These are phyloP conservation scores for Enoplosus armatus DNA, from an alignment of 2,797 vertebrate genomes.

Conservation along the genomic window DNA sequence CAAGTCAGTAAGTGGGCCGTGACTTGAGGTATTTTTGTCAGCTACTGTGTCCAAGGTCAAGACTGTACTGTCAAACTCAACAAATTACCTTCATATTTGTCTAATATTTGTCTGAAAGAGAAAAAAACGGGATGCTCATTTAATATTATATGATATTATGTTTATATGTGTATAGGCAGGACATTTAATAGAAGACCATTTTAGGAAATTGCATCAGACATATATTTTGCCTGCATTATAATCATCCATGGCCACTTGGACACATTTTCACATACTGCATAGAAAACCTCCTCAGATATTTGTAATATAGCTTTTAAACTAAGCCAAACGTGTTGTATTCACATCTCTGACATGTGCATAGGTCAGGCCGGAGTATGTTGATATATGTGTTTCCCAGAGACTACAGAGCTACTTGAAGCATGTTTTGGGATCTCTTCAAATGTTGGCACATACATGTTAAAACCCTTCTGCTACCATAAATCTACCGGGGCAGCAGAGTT, in stretches of 20 bases:
- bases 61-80: neutral
- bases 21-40: neutral
- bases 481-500: constrained; percentile 59
- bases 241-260: neutral
- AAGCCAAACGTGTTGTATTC: neutral
- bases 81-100: neutral
- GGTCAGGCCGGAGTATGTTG: constrained; percentile 56
- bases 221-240: neutral
- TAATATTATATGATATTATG: neutral
- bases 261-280: neutral
- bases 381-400: constrained; percentile 73
- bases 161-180: neutral
- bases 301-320: neutral
- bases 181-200: neutral
- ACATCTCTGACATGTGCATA: constrained; percentile 17
- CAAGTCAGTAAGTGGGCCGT: neutral
- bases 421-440: constrained; percentile 78
- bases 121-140: neutral
- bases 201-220: neutral
- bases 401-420: constrained; percentile 70
- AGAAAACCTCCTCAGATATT: neutral
- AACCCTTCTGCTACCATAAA: constrained; percentile 74
- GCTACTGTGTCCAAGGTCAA: neutral
- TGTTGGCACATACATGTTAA: constrained; percentile 71
- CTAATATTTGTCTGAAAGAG: neutral